phyloP scores from a whole-genome alignment of 2,113 vertebrate species.

The Solea senegalensis region DNA sequence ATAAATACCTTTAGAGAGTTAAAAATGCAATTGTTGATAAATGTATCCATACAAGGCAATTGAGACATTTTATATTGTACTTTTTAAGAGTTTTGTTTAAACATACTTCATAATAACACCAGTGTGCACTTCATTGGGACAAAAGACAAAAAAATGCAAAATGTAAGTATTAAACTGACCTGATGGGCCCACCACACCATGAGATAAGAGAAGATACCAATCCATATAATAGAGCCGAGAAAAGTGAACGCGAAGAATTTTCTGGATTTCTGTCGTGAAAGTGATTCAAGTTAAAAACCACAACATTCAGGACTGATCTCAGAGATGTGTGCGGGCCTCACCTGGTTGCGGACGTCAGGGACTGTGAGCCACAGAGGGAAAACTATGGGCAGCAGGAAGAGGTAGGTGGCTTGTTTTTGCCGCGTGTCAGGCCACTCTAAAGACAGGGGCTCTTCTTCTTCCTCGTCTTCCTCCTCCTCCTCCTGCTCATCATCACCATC shows the following conservation, averaged over 20 bases:
- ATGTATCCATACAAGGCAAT: too few species aligned
- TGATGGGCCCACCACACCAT: constrained; percentile 99
- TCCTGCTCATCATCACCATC: constrained; percentile 64
- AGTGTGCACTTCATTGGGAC: too few species aligned
- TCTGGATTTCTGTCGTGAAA: constrained; percentile 83
- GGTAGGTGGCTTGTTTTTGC: constrained; percentile 90
- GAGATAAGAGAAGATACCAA: constrained; percentile 93
- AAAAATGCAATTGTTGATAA: too few species aligned
- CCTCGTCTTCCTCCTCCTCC: constrained; percentile 69
- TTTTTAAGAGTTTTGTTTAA: too few species aligned
- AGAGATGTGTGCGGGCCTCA: constrained; percentile 56
- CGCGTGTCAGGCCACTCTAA: constrained; percentile 90
- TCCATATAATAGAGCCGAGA: constrained; percentile 94
- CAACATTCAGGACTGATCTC: neutral
- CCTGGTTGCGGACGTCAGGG: constrained; percentile 91
- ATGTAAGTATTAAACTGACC: constrained; percentile 78
- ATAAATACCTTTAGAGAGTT: too few species aligned
- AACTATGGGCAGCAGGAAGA: constrained; percentile 92
- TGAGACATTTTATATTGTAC: too few species aligned
- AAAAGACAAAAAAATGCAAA: too few species aligned
- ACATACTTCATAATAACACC: too few species aligned
- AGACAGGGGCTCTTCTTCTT: constrained; percentile 89
- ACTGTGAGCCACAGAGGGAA: constrained; percentile 95
- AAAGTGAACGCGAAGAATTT: constrained; percentile 90
- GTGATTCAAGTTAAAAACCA: neutral